Conservation (phyloP, 2,113 vertebrate genomes). For the Equus quagga region DNA sequence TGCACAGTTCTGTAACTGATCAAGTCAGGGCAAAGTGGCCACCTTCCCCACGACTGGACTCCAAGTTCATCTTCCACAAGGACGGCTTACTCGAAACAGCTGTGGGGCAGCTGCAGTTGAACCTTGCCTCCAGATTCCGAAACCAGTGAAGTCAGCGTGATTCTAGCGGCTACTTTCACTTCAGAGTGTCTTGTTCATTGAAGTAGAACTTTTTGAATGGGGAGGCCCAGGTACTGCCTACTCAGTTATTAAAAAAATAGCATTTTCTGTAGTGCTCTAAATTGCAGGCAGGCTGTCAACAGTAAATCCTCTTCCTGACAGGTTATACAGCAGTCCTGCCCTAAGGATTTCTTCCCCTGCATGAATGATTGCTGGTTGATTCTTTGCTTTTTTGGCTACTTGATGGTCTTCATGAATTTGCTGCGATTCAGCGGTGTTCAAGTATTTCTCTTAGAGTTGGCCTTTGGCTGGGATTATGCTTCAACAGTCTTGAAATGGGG, state of each 20-base stretch:
- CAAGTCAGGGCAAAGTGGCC: background rate
- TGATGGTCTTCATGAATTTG: constrained; percentile 88
- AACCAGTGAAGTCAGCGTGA: background rate
- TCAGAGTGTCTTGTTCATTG: background rate
- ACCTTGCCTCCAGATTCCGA: background rate
- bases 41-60: background rate
- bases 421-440: constrained; percentile 92
- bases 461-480: constrained; percentile 94
- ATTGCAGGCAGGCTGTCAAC: background rate
- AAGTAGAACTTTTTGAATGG: background rate
- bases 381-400: constrained; percentile 77
- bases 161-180: constrained; percentile 59
- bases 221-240: background rate
- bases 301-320: background rate
- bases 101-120: background rate
- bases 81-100: background rate
- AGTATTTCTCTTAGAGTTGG: constrained; percentile 93
- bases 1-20: constrained; percentile 75
- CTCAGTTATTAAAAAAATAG: background rate
- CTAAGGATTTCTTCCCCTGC: background rate
- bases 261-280: background rate
- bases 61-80: background rate
- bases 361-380: background rate
- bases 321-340: constrained; percentile 70
- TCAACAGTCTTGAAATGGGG: constrained; percentile 93